These are phyloP conservation scores for Mesembrinibis cayennensis DNA, from an alignment of 2,113 vertebrate species.

Conservation along the genomic window DNA sequence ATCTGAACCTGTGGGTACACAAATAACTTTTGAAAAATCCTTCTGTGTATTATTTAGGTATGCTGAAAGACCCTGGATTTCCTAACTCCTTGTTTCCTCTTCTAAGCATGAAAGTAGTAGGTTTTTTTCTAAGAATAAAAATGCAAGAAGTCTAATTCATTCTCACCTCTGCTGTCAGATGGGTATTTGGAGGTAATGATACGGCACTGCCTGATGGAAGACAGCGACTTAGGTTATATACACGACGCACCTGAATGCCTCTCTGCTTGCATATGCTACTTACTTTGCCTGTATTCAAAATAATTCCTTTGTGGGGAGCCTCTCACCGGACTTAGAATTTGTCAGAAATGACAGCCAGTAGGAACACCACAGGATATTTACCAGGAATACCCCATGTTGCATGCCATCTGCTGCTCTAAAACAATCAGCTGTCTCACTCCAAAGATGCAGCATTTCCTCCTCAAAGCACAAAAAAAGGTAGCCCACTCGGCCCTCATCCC, in stretches of 20 bases:
- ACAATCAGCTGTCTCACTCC: background rate
- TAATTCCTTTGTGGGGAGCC: background rate
- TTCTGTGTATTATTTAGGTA: background rate
- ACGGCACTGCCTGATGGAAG: background rate
- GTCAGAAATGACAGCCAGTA: background rate
- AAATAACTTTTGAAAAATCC: background rate
- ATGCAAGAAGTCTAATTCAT: background rate
- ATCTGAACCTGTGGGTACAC: background rate
- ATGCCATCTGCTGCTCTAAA: background rate
- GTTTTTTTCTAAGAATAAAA: background rate
- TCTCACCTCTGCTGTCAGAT: background rate
- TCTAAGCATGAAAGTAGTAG: background rate
- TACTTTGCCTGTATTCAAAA: background rate
- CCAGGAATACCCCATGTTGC: background rate
- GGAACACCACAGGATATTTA: background rate
- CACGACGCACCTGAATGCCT: background rate
- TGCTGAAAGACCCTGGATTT: background rate
- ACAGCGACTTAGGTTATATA: background rate
- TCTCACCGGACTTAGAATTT: background rate
- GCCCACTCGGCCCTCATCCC: background rate
- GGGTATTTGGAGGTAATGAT: background rate
- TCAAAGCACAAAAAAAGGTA: background rate
- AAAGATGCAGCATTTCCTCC: background rate
- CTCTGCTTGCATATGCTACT: background rate
- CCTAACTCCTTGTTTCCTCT: background rate